Base-by-base conservation (phyloP, 2,113 vertebrate genomes). In the Malurus cyaneus region DNA sequence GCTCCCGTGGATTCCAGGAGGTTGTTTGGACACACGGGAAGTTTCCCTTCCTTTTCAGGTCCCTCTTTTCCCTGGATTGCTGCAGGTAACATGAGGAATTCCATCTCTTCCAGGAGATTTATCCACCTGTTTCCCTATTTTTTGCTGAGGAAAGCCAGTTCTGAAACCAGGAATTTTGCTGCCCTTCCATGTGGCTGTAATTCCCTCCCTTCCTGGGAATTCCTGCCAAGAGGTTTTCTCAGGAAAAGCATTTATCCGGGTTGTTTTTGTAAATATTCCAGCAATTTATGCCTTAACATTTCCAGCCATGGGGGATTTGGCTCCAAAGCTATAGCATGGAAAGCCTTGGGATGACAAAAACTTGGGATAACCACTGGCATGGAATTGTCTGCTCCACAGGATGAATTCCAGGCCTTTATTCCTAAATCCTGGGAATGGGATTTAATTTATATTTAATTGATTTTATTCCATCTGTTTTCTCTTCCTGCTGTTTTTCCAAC, bases 161-260 rank as follows among this genome's bases (percentile, higher is more conserved):
- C 54, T 21, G 17, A 62, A 61, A 11, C 8, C 49, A 31, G 31
- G 52, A 42, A 25, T 78, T 88, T 61, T 5, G 7, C 26, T 47
- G 2, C 0, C 0, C 20, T 85, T 74, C 28, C 17, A 3, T 3
- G 23, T 5, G 26, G 20, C 28, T 18, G 28, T 32, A 26, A 1
- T 36, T 85, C 41, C 44, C 61, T 67, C 57, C 1, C 1, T 29
- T 54, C 60, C 47, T 1, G 4, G 47, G 26, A 72, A 57, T 60
- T 34, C 24, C 42, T 19, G 12, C 0, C 0, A 25, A 26, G 15
- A 2, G 16, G 4, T 56, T 95, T 80, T 34, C 5, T 18, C 28
- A 2, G 28, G 7, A 83, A 11, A 1, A 0, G 36, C 3, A 1
- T 84, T 84, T 61, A 54, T 36, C 39, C 25, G 4, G 6, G 3